Percentiles rank a stretch among this genome's conserved stretches.
Evolutionary conservation across 2,113 vertebrate genomes (phyloP).

Genomic region (Corvus cornix): DNA sequence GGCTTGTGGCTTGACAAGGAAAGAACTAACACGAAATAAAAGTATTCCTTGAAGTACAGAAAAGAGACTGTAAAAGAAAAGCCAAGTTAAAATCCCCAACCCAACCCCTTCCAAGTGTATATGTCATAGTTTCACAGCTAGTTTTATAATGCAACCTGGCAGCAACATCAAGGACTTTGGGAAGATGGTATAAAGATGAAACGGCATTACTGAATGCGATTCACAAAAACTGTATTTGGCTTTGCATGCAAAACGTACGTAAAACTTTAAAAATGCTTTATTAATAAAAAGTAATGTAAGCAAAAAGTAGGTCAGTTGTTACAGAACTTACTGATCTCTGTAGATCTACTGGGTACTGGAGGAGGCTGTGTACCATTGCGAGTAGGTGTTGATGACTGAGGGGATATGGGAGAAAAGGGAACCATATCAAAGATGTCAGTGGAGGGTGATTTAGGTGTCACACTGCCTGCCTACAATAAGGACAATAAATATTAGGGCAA

Average conservation of each 20-base stretch:
- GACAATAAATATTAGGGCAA: conserved; percentile 57
- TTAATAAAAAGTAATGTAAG: neutral
- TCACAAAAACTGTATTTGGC: neutral
- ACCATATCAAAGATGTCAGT: conserved; percentile 98
- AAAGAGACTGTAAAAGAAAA: conserved; percentile 1
- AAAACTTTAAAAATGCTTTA: conserved; percentile 1
- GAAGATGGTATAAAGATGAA: neutral
- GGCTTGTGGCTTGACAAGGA: neutral
- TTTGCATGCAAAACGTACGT: neutral
- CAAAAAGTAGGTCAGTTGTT: conserved; percentile 26
- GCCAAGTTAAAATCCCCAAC: neutral
- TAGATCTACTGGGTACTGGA: conserved; percentile 83
- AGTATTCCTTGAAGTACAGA: neutral
- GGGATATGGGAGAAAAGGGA: conserved; percentile 90
- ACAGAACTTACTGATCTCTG: conserved; percentile 86
- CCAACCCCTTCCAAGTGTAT: neutral
- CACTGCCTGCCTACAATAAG: conserved; percentile 82
- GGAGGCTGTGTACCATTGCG: conserved; percentile 89
- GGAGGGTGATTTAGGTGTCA: conserved; percentile 82
- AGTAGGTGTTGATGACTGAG: conserved; percentile 82
- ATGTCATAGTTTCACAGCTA: neutral
- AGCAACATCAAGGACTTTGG: neutral
- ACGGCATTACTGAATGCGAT: neutral
- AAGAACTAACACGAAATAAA: neutral
- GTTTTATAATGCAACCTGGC: neutral